phyloP scores from a whole-genome alignment of 2,888 invertebrate genomes.

The Meliscaeva auricollis region DNA sequence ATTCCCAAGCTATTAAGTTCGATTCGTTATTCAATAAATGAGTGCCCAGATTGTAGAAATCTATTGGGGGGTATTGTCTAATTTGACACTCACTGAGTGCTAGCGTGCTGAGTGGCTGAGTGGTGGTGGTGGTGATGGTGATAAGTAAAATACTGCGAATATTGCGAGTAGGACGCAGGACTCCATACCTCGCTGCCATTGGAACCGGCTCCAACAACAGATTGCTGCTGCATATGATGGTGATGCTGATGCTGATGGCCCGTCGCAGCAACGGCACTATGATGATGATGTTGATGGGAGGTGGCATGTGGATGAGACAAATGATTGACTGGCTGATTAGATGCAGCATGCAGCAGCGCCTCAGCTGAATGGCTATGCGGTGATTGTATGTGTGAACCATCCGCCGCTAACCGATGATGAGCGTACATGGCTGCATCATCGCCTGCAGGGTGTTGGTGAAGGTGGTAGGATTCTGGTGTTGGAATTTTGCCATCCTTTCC shows the following conservation, averaged over 20 bases:
- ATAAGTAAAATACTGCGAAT: conserved; percentile 88
- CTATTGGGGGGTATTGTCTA: conserved; percentile 37
- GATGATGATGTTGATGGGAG: conserved; percentile 80
- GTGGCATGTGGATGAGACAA: conserved; percentile 72
- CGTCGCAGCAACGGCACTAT: conserved; percentile 62
- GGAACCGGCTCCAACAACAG: conserved; percentile 83
- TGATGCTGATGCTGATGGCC: conserved; percentile 75
- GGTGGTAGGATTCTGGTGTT: conserved; percentile 77
- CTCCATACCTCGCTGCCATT: conserved; percentile 87
- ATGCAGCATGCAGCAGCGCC: conserved; percentile 74
- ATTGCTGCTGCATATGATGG: conserved; percentile 81
- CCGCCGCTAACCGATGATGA: conserved; percentile 67
- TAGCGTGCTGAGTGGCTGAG: conserved; percentile 84
- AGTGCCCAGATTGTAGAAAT: neutral
- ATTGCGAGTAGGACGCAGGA: conserved; percentile 86
- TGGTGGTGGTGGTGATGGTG: conserved; percentile 85
- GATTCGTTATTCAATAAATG: too few relatives aligned
- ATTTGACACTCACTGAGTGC: conserved; percentile 86
- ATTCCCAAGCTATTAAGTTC: too few relatives aligned
- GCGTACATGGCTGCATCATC: conserved; percentile 69
- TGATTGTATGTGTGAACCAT: conserved; percentile 76
- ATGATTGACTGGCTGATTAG: conserved; percentile 77
- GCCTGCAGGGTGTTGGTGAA: conserved; percentile 60
- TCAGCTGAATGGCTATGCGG: conserved; percentile 74
- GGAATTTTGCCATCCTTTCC: conserved; percentile 78